A percentile compares a stretch with the other conserved stretches of the same genome.
These are phyloP conservation scores for Hydrotaea diabolus DNA, from an alignment of 2,888 invertebrate species.

Conservation along the genomic window DNA sequence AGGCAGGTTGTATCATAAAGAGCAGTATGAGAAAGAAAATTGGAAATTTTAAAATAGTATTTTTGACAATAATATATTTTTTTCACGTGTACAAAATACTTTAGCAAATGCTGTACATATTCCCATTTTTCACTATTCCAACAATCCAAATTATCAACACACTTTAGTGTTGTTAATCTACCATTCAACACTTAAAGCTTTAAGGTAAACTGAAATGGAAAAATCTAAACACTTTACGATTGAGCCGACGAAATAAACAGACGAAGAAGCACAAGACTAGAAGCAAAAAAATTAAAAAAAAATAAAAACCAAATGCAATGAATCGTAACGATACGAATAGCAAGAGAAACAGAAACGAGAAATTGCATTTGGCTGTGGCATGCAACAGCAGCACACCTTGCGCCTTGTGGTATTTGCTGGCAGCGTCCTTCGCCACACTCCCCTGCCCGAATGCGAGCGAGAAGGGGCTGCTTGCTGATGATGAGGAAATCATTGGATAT, in stretches of 20 bases:
- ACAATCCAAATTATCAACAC: too few relatives aligned
- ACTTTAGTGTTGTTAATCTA: conserved; percentile 14
- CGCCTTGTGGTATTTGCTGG: conserved; percentile 36
- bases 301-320: conserved; percentile 13
- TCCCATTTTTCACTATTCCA: too few relatives aligned
- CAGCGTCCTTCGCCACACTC: conserved; percentile 10
- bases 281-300: not conserved
- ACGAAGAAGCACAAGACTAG: not conserved
- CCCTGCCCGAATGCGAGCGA: not conserved
- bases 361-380: conserved; percentile 26
- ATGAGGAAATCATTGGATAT: conserved; percentile 24
- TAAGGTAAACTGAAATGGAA: conserved; percentile 45
- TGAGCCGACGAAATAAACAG: not conserved
- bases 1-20: too few relatives aligned
- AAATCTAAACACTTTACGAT: not conserved
- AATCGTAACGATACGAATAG: conserved; percentile 20
- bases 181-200: conserved; percentile 51
- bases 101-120: too few relatives aligned
- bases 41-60: too few relatives aligned
- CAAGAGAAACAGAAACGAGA: conserved; percentile 27
- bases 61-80: too few relatives aligned
- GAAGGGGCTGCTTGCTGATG: not conserved
- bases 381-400: conserved; percentile 32
- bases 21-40: too few relatives aligned
- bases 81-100: too few relatives aligned